Conservation (phyloP, 1,140 invertebrate species). For the Popillia japonica region DNA sequence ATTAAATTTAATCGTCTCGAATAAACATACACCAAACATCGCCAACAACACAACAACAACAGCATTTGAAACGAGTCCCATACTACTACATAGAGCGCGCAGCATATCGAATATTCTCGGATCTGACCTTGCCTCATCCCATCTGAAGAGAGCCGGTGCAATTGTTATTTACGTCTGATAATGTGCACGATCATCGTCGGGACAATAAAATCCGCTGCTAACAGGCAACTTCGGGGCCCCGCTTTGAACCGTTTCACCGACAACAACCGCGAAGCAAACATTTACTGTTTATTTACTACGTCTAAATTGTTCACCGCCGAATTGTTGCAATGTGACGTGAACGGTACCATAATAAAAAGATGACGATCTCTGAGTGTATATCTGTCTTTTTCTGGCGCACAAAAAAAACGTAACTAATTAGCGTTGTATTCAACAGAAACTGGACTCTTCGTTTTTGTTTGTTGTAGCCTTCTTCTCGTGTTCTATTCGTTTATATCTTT, state of each 20-base stretch:
- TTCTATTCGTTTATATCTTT: no score
- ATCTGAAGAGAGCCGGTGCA: conserved; percentile 54
- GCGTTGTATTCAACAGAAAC: conserved; percentile 24
- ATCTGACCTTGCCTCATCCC: conserved; percentile 50
- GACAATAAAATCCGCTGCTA: conserved; percentile 50
- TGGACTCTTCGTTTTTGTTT: neutral
- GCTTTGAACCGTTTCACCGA: conserved; percentile 47
- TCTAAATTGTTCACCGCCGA: conserved; percentile 46
- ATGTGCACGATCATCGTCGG: conserved; percentile 54
- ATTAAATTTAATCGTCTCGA: conserved; percentile 37
- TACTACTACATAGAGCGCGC: no score
- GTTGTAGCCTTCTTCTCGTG: neutral
- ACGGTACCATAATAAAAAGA: neutral
- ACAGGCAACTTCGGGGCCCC: conserved; percentile 45
- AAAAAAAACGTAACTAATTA: conserved; percentile 25
- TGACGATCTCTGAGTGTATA: no score
- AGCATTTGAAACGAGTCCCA: conserved; percentile 12
- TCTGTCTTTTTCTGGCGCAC: neutral
- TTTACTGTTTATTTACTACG: conserved; percentile 44
- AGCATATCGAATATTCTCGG: conserved; percentile 45
- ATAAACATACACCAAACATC: neutral
- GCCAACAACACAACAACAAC: neutral
- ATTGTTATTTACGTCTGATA: conserved; percentile 54
- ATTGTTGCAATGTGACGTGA: conserved; percentile 34
- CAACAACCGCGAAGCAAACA: conserved; percentile 42